Conservation (phyloP, 2,888 invertebrate species). For the Acrobasis repandana region DNA sequence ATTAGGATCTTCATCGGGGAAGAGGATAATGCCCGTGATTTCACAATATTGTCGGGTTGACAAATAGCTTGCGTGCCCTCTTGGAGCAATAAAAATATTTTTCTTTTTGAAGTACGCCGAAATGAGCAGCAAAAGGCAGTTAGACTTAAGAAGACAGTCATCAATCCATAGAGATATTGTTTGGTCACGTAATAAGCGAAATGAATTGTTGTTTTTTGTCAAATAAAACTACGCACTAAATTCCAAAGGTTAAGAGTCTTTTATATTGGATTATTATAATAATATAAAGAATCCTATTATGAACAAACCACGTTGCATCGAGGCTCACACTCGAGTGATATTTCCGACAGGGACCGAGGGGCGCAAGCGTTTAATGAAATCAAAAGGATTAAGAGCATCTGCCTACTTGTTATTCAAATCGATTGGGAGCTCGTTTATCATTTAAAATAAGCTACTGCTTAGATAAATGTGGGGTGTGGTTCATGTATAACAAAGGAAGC, state of each 20-base stretch:
- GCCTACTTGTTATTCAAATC: conserved; percentile 83
- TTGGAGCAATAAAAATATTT: conserved; percentile 19
- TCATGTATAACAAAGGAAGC: conserved; percentile 72
- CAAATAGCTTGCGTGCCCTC: conserved; percentile 40
- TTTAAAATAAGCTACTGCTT: conserved; percentile 81
- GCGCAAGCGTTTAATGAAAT: conserved; percentile 82
- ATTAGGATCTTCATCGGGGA: conserved; percentile 55
- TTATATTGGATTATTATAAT: conserved; percentile 32
- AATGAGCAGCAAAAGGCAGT: conserved; percentile 28
- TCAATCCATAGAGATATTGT: conserved; percentile 51
- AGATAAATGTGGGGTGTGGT: conserved; percentile 80
- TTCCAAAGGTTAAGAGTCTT: conserved; percentile 39
- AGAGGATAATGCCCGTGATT: conserved; percentile 52
- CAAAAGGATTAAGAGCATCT: conserved; percentile 83
- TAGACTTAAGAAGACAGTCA: conserved; percentile 39
- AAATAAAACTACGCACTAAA: conserved; percentile 40
- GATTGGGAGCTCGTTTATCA: conserved; percentile 82
- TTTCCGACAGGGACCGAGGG: conserved; percentile 79
- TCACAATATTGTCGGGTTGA: conserved; percentile 51
- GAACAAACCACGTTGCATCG: conserved; percentile 61
- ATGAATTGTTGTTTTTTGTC: conserved; percentile 44
- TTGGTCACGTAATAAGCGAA: conserved; percentile 57
- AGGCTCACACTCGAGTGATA: conserved; percentile 75
- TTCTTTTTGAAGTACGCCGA: conserved; percentile 32
- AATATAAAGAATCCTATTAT: conserved; percentile 62